Evolutionary conservation across 1,140 invertebrate species (phyloP), one percentile per base, ranked within the genome.

Genomic region (Drosophila malerkotliana): DNA sequence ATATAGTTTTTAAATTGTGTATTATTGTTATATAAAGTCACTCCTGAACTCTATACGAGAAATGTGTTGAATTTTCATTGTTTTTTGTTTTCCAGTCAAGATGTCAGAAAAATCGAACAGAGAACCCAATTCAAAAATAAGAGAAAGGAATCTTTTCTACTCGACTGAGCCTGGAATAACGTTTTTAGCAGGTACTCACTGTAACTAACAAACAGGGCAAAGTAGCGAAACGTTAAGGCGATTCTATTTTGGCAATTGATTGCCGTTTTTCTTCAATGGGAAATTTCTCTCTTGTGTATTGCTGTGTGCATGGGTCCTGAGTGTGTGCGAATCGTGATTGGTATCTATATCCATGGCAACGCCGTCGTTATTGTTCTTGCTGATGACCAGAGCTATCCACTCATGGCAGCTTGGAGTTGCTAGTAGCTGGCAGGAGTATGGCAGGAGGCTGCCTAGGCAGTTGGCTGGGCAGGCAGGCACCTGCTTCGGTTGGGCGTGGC

Each of bases 191-290:
- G 39, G 30, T 48, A 26, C 10, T 21, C 30, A 74, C 72, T 64
- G 72, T 74, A n/a, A 8, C 8, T 12, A 53, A 48, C 18, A 30
- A 32, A 37, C 41, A 34, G 18, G 51, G 45, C 12, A 30, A 30
- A 64, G 72, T 63, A 81, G 72, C 73, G 77, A 75, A 72, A 66
- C 82, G 78, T 87, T 85, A 85, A 85, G 82, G 77, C 78, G 68
- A 58, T 84, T 85, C 78, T 82, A 85, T 87, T 85, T 87, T 68
- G 81, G 73, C 81, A 84, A 81, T 87, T 85, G 77, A 87, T 85
- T 87, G 82, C 78, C 74, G 81, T 81, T 87, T 78, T 85, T 87
- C 82, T 81, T 79, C 60, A 39, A 44, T 62, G 72, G 71, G 26
- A 75, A 75, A 74, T 74, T 63, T 48, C 53, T 75, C 73, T 60